Evolutionary conservation across 2,113 vertebrate species (phyloP), one percentile per base, ranked within the genome.

Genomic region (Mola mola): DNA sequence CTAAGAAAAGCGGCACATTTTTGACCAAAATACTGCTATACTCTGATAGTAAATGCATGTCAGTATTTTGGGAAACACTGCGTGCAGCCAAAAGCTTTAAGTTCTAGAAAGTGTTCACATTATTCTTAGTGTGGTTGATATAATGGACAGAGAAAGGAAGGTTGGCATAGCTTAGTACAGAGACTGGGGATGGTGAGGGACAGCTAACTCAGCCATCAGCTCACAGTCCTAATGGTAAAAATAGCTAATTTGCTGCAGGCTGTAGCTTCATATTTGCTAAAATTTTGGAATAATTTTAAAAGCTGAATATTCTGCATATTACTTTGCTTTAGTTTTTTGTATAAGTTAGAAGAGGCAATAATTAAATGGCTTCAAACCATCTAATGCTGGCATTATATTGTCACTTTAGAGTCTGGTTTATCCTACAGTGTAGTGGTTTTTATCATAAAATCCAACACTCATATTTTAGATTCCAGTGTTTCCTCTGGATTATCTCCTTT

Each of bases 11-110:
- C 48, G 22, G 26, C 9, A 37, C 20, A 10, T 6, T 7, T 50
- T 21, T 38, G 25, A 67, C 28, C 57, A 52, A 72, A 53, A 62
- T 8, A 24, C 19, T 37, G 19, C 19, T 29, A 1, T 26, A 33
- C 8, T 22, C 2, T 49, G 12, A 38, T 24, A n/a, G n/a, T 57
- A 11, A 46, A 46, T 2, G 9, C 5, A 2, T 31, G 29, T 41
- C 9, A 13, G 4, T 50, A 36, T 19, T 46, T 58, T 36, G 8
- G 2, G 34, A 46, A 24, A 40, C 1, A 33, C 26, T 47, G 0
- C 28, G 3, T 62, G n/a, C n/a, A n/a, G n/a, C n/a, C n/a, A n/a
- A n/a, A n/a, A n/a, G n/a, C n/a, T n/a, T n/a, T n/a, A n/a, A n/a
- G n/a, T n/a, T n/a, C n/a, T n/a, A n/a, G n/a, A n/a, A n/a, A n/a